These are phyloP conservation scores for Pectinophora gossypiella DNA, from an alignment of 1,140 invertebrate species.

Conservation along the genomic window DNA sequence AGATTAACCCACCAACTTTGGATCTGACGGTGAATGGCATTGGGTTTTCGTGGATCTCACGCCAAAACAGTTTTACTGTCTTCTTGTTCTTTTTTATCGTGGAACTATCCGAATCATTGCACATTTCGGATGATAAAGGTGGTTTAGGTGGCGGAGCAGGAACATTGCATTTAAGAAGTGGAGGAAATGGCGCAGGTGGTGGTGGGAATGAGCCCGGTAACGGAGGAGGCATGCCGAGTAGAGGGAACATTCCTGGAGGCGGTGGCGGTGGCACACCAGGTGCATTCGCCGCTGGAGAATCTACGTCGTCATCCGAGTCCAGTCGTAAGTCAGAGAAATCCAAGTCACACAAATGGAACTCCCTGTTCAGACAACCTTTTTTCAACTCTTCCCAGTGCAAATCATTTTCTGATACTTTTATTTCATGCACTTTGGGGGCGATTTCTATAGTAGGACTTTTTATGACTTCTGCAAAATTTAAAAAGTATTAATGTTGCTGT, in stretches of 20 bases:
- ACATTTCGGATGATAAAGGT: slow-evolving; percentile 34
- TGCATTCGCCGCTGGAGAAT: slow-evolving; percentile 77
- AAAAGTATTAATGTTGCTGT: background rate
- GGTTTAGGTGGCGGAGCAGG: slow-evolving; percentile 61
- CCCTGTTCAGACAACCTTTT: slow-evolving; percentile 86
- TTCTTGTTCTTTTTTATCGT: slow-evolving; percentile 93
- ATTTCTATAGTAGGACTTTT: slow-evolving; percentile 81
- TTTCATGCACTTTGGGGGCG: slow-evolving; percentile 78
- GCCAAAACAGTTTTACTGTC: slow-evolving; percentile 99
- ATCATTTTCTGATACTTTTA: slow-evolving; percentile 94
- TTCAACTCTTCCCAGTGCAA: slow-evolving; percentile 94
- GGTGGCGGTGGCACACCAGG: slow-evolving; percentile 84
- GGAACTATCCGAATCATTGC: slow-evolving; percentile 52
- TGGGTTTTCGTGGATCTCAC: slow-evolving; percentile 92
- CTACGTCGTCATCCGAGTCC: slow-evolving; percentile 83
- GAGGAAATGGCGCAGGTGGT: slow-evolving; percentile 58
- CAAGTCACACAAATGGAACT: slow-evolving; percentile 94
- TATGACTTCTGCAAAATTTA: slow-evolving; percentile 77
- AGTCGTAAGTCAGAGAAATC: slow-evolving; percentile 96
- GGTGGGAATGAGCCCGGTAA: slow-evolving; percentile 37
- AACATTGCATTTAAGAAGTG: slow-evolving; percentile 35
- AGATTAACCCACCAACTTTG: slow-evolving; percentile 87
- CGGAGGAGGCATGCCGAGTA: slow-evolving; percentile 54
- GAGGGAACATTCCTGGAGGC: slow-evolving; percentile 75
- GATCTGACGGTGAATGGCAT: slow-evolving; percentile 78